Evolutionary conservation across 2,113 vertebrate species (phyloP).

Genomic region (Danio rerio): GRCz12tu NC_133177.1:48686001-48686500

Average conservation of each 20-base stretch:
- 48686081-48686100: background rate
- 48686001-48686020: background rate
- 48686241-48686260: background rate
- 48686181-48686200: conserved; percentile 6
- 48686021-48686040: background rate
- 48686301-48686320: background rate
- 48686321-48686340: too few relatives aligned
- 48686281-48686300: background rate
- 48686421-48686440: too few relatives aligned
- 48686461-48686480: too few relatives aligned
- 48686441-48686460: too few relatives aligned
- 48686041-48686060: background rate
- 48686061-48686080: background rate
- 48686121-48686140: background rate
- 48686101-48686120: background rate
- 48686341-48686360: too few relatives aligned
- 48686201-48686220: background rate
- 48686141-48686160: background rate
- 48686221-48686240: background rate
- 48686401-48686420: too few relatives aligned
- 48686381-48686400: too few relatives aligned
- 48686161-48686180: background rate
- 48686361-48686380: too few relatives aligned
- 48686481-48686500: too few relatives aligned
- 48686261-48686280: background rate